Percentiles rank a stretch among this genome's conserved stretches.
Evolutionary conservation across 2,797 vertebrate genomes (phyloP).

Genomic region (Acanthurus tractus): DNA sequence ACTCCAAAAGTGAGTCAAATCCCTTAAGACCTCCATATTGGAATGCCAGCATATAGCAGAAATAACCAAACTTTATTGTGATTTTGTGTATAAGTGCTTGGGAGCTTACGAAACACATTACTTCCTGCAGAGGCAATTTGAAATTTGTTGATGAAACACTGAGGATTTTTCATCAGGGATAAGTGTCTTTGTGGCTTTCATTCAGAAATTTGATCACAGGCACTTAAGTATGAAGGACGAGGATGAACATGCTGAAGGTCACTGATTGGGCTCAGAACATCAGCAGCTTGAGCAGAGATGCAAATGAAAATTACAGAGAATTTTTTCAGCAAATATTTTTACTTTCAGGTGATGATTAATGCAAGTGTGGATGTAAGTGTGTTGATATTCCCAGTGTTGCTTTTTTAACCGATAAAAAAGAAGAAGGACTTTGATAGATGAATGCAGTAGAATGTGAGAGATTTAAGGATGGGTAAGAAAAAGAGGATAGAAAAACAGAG

Average conservation of each 20-base stretch:
- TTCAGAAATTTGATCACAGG: slow-evolving; percentile 1
- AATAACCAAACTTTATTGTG: neutral
- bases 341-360: slow-evolving; percentile 6
- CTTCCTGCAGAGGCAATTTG: slow-evolving; percentile 18
- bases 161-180: neutral
- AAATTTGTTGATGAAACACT: slow-evolving; percentile 27
- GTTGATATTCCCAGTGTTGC: neutral
- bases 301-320: neutral
- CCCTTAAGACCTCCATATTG: too few relatives aligned
- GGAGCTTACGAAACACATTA: slow-evolving; percentile 13
- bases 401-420: neutral
- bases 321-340: neutral
- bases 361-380: slow-evolving; percentile 4
- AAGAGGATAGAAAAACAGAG: slow-evolving; percentile 24
- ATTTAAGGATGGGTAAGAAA: slow-evolving; percentile 19
- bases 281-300: neutral
- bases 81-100: neutral
- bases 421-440: slow-evolving; percentile 20
- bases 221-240: neutral
- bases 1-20: too few relatives aligned
- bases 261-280: slow-evolving; percentile 6
- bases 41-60: too few relatives aligned
- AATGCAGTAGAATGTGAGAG: slow-evolving; percentile 51
- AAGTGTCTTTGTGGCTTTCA: neutral
- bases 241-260: neutral